Evolutionary conservation across 1,140 invertebrate genomes (phyloP).

Genomic region (Trinorchestia longiramus): DNA sequence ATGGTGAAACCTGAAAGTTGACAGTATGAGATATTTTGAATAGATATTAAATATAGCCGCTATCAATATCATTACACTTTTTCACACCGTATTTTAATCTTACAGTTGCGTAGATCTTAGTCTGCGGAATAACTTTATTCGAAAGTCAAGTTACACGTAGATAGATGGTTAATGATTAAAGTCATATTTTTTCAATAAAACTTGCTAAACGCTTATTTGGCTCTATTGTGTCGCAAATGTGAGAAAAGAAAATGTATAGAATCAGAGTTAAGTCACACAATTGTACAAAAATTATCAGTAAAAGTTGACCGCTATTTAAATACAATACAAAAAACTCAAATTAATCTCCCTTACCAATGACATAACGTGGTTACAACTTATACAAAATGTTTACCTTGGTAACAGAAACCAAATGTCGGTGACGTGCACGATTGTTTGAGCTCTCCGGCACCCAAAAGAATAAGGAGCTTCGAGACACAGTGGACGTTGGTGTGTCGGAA

Average conservation of each 20-base stretch:
- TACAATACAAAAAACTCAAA: too few species aligned
- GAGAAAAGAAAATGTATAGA: too few species aligned
- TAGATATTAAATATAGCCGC: background rate
- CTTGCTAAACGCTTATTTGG: too few species aligned
- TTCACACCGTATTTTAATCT: background rate
- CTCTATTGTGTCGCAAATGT: too few species aligned
- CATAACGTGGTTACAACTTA: too few species aligned
- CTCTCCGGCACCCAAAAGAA: background rate
- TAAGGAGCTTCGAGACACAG: background rate
- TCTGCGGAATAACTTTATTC: background rate
- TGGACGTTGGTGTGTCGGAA: background rate
- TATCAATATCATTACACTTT: background rate
- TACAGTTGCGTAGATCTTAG: background rate
- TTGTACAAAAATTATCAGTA: too few species aligned
- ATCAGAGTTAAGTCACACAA: too few species aligned
- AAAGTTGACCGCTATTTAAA: too few species aligned
- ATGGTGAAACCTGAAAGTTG: conserved; percentile 16
- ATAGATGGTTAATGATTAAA: background rate
- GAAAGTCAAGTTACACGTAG: background rate
- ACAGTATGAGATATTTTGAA: background rate
- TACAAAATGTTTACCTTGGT: conserved; percentile 4
- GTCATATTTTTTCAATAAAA: too few species aligned
- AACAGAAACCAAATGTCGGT: background rate
- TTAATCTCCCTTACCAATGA: too few species aligned
- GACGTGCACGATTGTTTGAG: background rate